These are phyloP conservation scores for Drosophila neotestacea DNA, from an alignment of 2,888 invertebrate species.

Conservation along the genomic window DNA sequence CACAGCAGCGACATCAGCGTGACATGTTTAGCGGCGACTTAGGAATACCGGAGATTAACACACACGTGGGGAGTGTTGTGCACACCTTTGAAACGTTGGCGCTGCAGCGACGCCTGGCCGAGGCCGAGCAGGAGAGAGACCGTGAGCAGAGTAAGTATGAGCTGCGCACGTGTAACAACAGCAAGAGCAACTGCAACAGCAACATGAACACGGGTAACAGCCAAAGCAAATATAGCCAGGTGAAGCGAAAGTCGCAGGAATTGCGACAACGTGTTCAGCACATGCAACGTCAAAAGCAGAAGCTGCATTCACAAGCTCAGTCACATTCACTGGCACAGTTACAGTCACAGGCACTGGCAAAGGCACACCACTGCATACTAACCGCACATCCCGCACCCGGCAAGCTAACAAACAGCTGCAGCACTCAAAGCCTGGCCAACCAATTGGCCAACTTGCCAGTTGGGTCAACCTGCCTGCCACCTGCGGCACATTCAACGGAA, in stretches of 20 bases:
- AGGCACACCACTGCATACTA: constrained; percentile 34
- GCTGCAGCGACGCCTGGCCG: constrained; percentile 75
- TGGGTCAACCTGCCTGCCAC: constrained; percentile 3
- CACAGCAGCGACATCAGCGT: constrained; percentile 83
- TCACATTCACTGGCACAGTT: constrained; percentile 37
- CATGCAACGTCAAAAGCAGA: constrained; percentile 75
- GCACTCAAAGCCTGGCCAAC: constrained; percentile 67
- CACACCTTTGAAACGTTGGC: constrained; percentile 85
- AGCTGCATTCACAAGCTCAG: constrained; percentile 52
- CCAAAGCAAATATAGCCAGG: constrained; percentile 83
- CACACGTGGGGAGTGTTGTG: constrained; percentile 85
- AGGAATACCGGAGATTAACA: constrained; percentile 84
- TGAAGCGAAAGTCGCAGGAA: constrained; percentile 84
- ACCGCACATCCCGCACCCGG: constrained; percentile 41
- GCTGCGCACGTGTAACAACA: constrained; percentile 51
- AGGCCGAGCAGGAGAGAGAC: constrained; percentile 66
- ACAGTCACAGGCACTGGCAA: constrained; percentile 31
- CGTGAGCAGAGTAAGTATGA: constrained; percentile 71
- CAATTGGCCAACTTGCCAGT: constrained; percentile 44
- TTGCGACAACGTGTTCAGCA: constrained; percentile 81
- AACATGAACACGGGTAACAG: constrained; percentile 81
- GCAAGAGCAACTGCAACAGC: constrained; percentile 58
- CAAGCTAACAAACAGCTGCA: constrained; percentile 60
- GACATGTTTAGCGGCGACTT: constrained; percentile 85
- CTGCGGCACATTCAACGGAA: constrained; percentile 47